Base-by-base conservation (phyloP, 1,140 invertebrate species). In the Conus ventricosus region DNA sequence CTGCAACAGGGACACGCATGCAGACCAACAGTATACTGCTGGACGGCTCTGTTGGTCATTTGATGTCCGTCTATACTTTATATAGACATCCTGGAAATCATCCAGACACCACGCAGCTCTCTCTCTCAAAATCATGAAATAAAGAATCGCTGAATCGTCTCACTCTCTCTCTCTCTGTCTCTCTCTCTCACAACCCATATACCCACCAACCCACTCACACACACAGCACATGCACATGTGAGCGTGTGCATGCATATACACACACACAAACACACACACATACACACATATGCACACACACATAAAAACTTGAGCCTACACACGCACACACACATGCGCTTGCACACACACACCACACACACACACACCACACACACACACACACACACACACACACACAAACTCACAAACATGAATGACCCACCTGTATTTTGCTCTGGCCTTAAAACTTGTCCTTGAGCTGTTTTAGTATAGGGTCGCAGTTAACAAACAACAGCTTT, bases 401-500 rank as follows among this genome's bases (percentile, higher is more conserved):
- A 71, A 71, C 67, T 17, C 67, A 71, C 67, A 71, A 3, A 71
- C 67, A 71, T 20, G 3, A 71, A 4, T 60, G 15, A 60, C 92
- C 92, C 92, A 95, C 94, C 91, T 93, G 89, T 94, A 94, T 90
- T 94, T 94, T 25, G 95, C 95, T 55, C 90, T 91, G 71, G 94
- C 92, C 11, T 96, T 96, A 91, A n/a, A 97, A 97, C 88, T 95
- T 96, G 7, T 93, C 91, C 51, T 93, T 89, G 25, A 97, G 90
- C 57, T 96, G 94, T 17, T 94, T 92, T 5, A 92, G 91, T 4
- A 97, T 90, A 11, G 94, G 88, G 51, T 94, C 90, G 92, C 97
- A 97, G 83, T 95, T 95, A 5, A 94, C 90, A 75, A 97, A 95
- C 55, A 97, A 93, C 88, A 96, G 94, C 92, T 96, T 96, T 10